A percentile compares a stretch with the other conserved stretches of the same genome.
These are phyloP conservation scores for Sarcophaga variegata DNA, from an alignment of 2,888 invertebrate species.

Conservation along the genomic window DNA sequence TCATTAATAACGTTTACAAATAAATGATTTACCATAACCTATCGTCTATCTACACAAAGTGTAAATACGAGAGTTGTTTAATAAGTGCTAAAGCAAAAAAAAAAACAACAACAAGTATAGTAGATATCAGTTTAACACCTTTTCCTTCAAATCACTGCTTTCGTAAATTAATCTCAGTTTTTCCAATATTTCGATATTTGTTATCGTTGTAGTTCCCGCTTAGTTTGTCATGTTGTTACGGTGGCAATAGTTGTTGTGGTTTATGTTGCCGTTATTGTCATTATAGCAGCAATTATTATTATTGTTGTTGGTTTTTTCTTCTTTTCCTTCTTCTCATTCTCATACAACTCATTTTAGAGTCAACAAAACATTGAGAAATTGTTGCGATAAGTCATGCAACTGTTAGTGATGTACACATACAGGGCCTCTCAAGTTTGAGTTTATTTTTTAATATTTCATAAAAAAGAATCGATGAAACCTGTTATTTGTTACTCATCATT, in stretches of 20 bases:
- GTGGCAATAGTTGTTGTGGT: constrained; percentile 53
- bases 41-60: too few relatives aligned
- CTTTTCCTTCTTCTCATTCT: constrained; percentile 16
- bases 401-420: not conserved
- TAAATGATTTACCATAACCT: too few relatives aligned
- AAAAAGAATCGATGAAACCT: too few relatives aligned
- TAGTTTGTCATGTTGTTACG: constrained; percentile 45
- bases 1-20: constrained; percentile 5
- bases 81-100: not conserved
- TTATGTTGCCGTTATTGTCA: constrained; percentile 2
- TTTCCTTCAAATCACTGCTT: not conserved
- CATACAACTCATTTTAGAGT: constrained; percentile 52
- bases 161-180: not conserved
- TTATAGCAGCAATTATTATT: not conserved
- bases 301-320: not conserved
- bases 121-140: not conserved
- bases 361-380: constrained; percentile 60
- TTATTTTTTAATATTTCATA: too few relatives aligned
- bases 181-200: constrained; percentile 4
- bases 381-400: constrained; percentile 55
- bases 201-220: constrained; percentile 19
- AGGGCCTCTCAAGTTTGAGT: too few relatives aligned
- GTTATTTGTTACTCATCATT: too few relatives aligned
- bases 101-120: not conserved
- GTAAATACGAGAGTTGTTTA: too few relatives aligned